Conservation (phyloP, 1,140 invertebrate species). For the Sinella curviseta region DNA sequence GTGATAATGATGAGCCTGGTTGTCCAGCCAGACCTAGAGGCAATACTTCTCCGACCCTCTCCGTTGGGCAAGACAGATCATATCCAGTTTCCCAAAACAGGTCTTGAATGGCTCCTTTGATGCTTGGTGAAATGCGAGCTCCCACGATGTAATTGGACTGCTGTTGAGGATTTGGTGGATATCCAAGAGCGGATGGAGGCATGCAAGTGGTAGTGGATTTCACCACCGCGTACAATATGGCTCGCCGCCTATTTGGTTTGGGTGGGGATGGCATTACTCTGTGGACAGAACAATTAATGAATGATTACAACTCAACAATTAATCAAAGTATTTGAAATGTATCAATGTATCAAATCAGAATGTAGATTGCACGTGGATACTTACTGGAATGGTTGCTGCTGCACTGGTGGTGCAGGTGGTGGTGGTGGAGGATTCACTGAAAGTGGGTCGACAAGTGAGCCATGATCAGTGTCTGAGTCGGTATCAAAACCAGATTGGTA, state of each 20-base stretch:
- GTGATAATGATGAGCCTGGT: background rate
- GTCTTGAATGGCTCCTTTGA: background rate
- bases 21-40: background rate
- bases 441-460: background rate
- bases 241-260: constrained; percentile 29
- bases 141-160: background rate
- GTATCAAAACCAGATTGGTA: constrained; percentile 9
- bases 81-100: background rate
- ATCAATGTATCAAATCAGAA: too few relatives aligned
- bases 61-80: background rate
- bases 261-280: constrained; percentile 15
- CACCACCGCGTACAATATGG: constrained; percentile 41
- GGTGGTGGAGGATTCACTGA: background rate
- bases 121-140: background rate
- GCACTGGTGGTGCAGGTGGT: background rate
- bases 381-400: background rate
- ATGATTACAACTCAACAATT: too few relatives aligned
- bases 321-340: too few relatives aligned
- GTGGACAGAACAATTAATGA: background rate
- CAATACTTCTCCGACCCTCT: background rate
- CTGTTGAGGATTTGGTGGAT: background rate
- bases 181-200: background rate
- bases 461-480: background rate
- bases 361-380: background rate
- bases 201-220: constrained; percentile 30